Evolutionary conservation across 2,888 invertebrate genomes (phyloP).

Genomic region (Drosophila niveifrons): DNA sequence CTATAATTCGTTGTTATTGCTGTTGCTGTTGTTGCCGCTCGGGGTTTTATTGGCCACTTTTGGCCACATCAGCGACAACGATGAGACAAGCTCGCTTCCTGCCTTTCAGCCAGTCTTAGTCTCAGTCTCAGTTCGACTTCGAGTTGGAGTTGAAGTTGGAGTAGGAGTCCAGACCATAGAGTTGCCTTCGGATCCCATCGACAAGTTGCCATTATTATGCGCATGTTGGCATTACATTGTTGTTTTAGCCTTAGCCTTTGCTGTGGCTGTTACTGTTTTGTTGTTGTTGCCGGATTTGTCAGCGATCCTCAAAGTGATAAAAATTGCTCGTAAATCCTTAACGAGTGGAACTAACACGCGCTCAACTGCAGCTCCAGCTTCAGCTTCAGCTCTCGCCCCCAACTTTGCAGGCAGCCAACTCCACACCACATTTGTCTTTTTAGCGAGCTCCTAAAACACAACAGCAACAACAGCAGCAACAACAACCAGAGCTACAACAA

Average conservation of each 20-base stretch:
- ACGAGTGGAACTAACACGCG: conserved; percentile 83
- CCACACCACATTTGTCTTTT: conserved; percentile 78
- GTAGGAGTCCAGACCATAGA: background rate
- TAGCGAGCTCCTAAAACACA: conserved; percentile 67
- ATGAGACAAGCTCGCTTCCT: conserved; percentile 80
- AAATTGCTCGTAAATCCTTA: conserved; percentile 86
- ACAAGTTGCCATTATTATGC: conserved; percentile 82
- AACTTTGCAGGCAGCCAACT: conserved; percentile 11
- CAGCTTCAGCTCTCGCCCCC: conserved; percentile 15
- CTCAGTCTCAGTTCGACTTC: background rate
- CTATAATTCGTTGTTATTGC: conserved; percentile 78
- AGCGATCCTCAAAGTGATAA: conserved; percentile 85
- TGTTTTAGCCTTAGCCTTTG: conserved; percentile 60
- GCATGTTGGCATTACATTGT: conserved; percentile 70
- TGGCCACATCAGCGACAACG: conserved; percentile 83
- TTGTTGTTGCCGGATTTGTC: conserved; percentile 84
- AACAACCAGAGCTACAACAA: conserved; percentile 35
- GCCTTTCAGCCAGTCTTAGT: conserved; percentile 34
- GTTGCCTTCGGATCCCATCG: conserved; percentile 48
- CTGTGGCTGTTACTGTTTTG: conserved; percentile 63
- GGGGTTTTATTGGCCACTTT: conserved; percentile 82
- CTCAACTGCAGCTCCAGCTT: conserved; percentile 40
- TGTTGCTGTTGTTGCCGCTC: conserved; percentile 45
- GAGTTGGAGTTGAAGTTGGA: background rate
- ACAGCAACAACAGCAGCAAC: conserved; percentile 28